These are phyloP conservation scores for Octopus bimaculoides DNA, from an alignment of 1,140 invertebrate species.

Conservation along the genomic window DNA sequence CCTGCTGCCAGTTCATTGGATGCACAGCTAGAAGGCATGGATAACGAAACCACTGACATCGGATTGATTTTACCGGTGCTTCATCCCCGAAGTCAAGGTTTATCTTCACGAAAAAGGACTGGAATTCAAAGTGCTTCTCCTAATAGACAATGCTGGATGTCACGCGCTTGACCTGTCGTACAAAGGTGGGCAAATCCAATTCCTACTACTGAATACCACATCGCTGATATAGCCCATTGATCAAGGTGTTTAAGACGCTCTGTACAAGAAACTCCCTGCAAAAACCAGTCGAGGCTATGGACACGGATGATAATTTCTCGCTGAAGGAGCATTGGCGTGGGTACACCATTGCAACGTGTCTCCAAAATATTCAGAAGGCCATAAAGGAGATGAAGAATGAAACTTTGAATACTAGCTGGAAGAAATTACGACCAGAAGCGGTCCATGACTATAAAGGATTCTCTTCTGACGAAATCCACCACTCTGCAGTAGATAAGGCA, in stretches of 20 bases:
- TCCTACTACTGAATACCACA: slow-evolving; percentile 7
- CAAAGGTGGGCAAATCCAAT: neutral
- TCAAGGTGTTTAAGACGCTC: slow-evolving; percentile 3
- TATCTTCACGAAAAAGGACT: neutral
- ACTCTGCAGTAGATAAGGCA: slow-evolving; percentile 6
- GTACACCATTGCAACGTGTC: slow-evolving; percentile 3
- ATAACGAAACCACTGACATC: neutral
- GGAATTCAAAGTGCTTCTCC: slow-evolving; percentile 1
- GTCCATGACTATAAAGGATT: slow-evolving; percentile 4
- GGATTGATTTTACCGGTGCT: slow-evolving; percentile 6
- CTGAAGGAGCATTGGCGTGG: slow-evolving; percentile 2
- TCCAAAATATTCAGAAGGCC: slow-evolving; percentile 4
- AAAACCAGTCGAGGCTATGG: neutral
- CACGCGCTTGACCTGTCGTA: slow-evolving; percentile 3
- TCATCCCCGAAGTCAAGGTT: neutral
- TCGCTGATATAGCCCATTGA: neutral
- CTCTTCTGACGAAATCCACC: slow-evolving; percentile 3
- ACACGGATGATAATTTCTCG: slow-evolving; percentile 1
- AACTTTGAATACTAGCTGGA: neutral
- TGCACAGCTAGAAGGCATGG: neutral
- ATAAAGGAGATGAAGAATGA: slow-evolving; percentile 1
- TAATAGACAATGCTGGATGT: slow-evolving; percentile 1
- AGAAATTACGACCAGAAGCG: slow-evolving; percentile 7
- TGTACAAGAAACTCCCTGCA: slow-evolving; percentile 1
- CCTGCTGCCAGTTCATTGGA: slow-evolving; percentile 3